A percentile compares a stretch with the other conserved stretches of the same genome.
phyloP scores from a whole-genome alignment of 2,888 invertebrate genomes.

The Eristalis arbustorum region DNA sequence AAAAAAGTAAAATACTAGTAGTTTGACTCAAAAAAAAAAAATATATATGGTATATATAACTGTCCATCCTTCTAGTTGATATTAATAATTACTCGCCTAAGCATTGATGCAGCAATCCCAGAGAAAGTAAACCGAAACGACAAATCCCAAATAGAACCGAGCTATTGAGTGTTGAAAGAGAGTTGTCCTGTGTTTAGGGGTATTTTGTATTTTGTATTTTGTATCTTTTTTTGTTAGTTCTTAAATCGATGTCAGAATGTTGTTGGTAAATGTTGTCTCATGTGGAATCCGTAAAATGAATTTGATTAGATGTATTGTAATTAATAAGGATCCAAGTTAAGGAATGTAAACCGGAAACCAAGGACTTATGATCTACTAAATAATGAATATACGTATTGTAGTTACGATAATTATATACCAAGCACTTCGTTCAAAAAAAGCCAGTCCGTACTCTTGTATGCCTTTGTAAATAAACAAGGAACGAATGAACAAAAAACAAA shows the following conservation, averaged over 20 bases:
- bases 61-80: slow-evolving; percentile 41
- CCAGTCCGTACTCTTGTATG: slow-evolving; percentile 20
- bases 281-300: slow-evolving; percentile 25
- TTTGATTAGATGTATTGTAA: slow-evolving; percentile 43
- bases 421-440: slow-evolving; percentile 29
- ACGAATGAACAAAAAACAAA: slow-evolving; percentile 8
- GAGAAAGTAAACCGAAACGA: neutral
- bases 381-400: slow-evolving; percentile 13
- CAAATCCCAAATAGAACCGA: neutral
- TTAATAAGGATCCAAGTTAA: slow-evolving; percentile 32
- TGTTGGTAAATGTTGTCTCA: slow-evolving; percentile 49
- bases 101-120: neutral
- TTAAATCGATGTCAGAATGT: slow-evolving; percentile 18
- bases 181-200: neutral
- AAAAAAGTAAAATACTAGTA: slow-evolving; percentile 5
- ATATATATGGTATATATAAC: neutral
- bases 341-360: slow-evolving; percentile 49
- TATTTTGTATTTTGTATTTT: neutral
- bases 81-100: slow-evolving; percentile 14
- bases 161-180: slow-evolving; percentile 7
- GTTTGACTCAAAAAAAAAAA: slow-evolving; percentile 8
- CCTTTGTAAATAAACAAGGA: slow-evolving; percentile 58
- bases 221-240: neutral
- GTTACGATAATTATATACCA: slow-evolving; percentile 31
- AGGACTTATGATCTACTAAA: slow-evolving; percentile 64